These are phyloP conservation scores for Brachionus sp. DNA, from an alignment of 1,140 invertebrate genomes.

Conservation along the genomic window DNA sequence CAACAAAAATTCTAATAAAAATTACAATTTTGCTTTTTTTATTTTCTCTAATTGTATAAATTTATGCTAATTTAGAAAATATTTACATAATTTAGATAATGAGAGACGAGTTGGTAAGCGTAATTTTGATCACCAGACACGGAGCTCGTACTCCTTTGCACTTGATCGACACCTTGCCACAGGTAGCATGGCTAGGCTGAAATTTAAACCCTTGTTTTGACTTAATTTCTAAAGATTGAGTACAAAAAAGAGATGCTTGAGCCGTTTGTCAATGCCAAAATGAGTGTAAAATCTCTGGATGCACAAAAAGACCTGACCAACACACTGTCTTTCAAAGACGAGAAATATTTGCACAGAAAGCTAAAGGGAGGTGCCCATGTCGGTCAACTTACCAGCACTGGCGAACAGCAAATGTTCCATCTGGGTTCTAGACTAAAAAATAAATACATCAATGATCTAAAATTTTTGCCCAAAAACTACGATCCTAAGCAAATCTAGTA, in stretches of 20 bases:
- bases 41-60: neutral
- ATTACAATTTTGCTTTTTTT: too few species aligned
- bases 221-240: neutral
- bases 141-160: conserved; percentile 40
- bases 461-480: neutral
- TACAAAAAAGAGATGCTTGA: neutral
- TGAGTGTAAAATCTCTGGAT: neutral
- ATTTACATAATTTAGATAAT: neutral
- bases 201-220: neutral
- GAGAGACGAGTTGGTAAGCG: conserved; percentile 8
- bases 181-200: neutral
- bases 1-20: neutral
- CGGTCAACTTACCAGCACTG: conserved; percentile 13
- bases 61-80: neutral
- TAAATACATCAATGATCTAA: neutral
- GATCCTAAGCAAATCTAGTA: conserved; percentile 36
- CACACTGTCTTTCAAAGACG: neutral
- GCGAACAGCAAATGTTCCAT: conserved; percentile 40
- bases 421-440: neutral
- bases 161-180: neutral
- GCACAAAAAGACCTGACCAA: neutral
- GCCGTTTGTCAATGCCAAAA: neutral
- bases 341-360: neutral
- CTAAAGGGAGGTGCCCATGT: neutral
- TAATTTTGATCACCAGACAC: conserved; percentile 33